Conservation (phyloP, 2,888 invertebrate species). For the Tetranychus truncatus region DNA sequence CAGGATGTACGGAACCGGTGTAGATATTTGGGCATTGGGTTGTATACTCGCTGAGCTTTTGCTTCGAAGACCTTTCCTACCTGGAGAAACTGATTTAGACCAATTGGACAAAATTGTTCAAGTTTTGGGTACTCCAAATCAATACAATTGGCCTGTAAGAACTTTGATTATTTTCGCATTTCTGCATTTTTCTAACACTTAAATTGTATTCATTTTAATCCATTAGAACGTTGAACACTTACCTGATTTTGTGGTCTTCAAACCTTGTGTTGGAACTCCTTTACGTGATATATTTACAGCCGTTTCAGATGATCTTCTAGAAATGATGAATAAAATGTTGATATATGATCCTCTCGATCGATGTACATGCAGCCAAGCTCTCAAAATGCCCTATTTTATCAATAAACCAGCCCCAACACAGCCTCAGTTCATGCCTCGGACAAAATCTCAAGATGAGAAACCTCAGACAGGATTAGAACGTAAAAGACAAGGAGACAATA, state of each 20-base stretch:
- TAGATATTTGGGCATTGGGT: constrained; percentile 98
- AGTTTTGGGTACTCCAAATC: constrained; percentile 79
- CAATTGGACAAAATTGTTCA: constrained; percentile 87
- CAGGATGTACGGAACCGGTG: constrained; percentile 79
- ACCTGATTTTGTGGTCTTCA: constrained; percentile 83
- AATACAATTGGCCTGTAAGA: constrained; percentile 71
- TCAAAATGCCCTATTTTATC: constrained; percentile 74
- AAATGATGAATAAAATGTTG: constrained; percentile 55
- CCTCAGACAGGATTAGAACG: not conserved
- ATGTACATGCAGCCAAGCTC: constrained; percentile 37
- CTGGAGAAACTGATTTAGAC: constrained; percentile 91
- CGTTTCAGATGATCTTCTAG: constrained; percentile 71
- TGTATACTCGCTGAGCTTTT: constrained; percentile 90
- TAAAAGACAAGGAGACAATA: constrained; percentile 19
- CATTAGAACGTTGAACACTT: constrained; percentile 35
- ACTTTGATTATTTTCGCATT: not conserved
- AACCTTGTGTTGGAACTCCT: constrained; percentile 60
- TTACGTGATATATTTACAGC: constrained; percentile 85
- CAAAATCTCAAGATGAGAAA: not conserved
- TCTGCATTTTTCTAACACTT: not conserved
- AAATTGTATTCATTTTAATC: not conserved
- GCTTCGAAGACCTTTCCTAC: constrained; percentile 70
- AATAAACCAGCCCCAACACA: constrained; percentile 73
- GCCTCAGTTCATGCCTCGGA: constrained; percentile 27
- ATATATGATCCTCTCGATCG: constrained; percentile 63